Percentiles rank a stretch among this genome's conserved stretches.
Evolutionary conservation across 1,140 invertebrate species (phyloP).

Genomic region (Chironomus tepperi): DNA sequence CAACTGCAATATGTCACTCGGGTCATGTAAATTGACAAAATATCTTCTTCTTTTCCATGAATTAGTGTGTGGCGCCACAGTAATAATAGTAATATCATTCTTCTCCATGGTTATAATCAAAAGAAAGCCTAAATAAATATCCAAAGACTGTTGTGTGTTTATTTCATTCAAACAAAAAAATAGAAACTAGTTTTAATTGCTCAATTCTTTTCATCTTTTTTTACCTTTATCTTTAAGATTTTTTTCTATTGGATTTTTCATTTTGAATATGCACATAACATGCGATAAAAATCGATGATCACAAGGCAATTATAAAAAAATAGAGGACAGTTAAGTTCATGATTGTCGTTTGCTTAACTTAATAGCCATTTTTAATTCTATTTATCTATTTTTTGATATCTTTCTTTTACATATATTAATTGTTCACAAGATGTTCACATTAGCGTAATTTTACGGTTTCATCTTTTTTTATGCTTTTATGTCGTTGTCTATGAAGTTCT

Average conservation of each 20-base stretch:
- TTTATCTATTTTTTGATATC: too few relatives aligned
- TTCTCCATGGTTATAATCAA: background rate
- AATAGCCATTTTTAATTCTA: too few relatives aligned
- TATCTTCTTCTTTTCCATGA: background rate
- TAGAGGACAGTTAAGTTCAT: too few relatives aligned
- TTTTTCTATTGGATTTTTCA: too few relatives aligned
- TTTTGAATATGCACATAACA: conserved; percentile 13
- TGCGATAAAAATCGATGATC: background rate
- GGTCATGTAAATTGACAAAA: too few relatives aligned
- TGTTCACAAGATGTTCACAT: background rate
- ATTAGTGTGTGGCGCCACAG: conserved; percentile 17
- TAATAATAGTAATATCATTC: background rate
- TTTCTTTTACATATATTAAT: background rate
- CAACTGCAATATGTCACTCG: too few relatives aligned
- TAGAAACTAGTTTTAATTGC: conserved; percentile 16
- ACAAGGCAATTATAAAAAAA: background rate
- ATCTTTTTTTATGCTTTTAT: background rate
- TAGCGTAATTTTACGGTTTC: conserved; percentile 7
- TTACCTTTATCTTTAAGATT: background rate
- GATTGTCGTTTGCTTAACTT: too few relatives aligned
- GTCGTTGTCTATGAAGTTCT: background rate
- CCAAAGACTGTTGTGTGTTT: background rate
- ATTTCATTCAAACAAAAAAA: background rate
- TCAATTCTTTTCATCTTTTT: background rate
- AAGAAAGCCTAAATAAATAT: conserved; percentile 21